Base-by-base conservation (phyloP, 2,888 invertebrate species). In the Eutolmus rufibarbis region DNA sequence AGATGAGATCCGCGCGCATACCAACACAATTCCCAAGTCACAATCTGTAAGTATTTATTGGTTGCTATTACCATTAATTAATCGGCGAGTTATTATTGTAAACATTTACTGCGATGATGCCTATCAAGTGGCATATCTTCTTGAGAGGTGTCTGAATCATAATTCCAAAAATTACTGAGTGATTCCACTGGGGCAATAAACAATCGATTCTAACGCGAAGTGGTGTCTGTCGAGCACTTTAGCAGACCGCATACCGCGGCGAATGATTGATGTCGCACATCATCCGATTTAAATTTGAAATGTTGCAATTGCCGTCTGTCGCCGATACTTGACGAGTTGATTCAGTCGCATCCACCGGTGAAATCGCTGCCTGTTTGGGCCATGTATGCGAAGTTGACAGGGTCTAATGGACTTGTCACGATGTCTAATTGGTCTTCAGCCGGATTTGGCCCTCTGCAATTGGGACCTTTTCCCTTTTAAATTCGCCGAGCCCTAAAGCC, bases 11-110 rank as follows among this genome's bases (percentile, higher is more conserved):
- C 19, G 66, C 23, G 9, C 28, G 23, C 66, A 66, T 87, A 87
- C 88, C 81, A 89, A 88, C 84, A 82, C 89, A 74, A 89, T 89
- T 87, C 89, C 89, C 87, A 90, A 89, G 79, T 89, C 89, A 87
- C 89, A 89, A 89, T 85, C 89, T 79, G 90, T 90, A 88, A 89
- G 90, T 89, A 14, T 74, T 40, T 40, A 16, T 37, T 51, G n/a
- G 0, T 4, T 51, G 51, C 8, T 51, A 51, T 51, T 51, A 51
- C 7, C 51, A 19, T 51, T 51, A 51, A 51, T 51, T n/a, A 51
- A n/a, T n/a, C 16, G n/a, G 5, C 7, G 5, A 51, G 19, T 51
- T 51, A 7, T 51, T 51, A n/a, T 51, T n/a, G 5, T 16, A 51
- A 51, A 51, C n/a, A 51, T 51, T n/a, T 4, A 7, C n/a, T 51